Base-by-base conservation (phyloP, 2,888 invertebrate species). In the Pegoplata infirma region DNA sequence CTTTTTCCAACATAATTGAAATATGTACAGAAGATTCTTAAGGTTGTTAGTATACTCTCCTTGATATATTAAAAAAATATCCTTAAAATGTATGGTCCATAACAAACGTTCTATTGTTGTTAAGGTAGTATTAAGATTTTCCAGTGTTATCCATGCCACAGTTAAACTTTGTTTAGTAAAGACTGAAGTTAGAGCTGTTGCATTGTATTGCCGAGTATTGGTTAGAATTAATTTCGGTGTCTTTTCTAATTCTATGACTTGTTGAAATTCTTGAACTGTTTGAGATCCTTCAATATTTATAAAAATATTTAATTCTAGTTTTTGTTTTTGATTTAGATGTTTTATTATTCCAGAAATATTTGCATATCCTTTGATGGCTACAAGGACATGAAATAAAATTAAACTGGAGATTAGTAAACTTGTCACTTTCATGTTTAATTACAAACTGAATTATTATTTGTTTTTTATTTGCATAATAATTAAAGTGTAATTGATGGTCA, bases 1-100 rank as follows among this genome's bases (percentile, higher is more conserved):
- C 56, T 84, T 80, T 1, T 36, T 63, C 81, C 83, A 85, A 17
- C 82, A 84, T 14, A 77, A 58, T 6, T 49, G 6, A 25, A 85
- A 85, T 32, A 12, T 10, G 2, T 7, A 10, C 16, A 17, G n/a
- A 2, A 12, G 12, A 12, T 4, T 5, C 3, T 49, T 10, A 1
- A 1, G 3, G 2, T 21, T 19, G 5, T 2, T 5, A 19, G 12
- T 4, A 0, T 16, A 53, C 23, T 7, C 5, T 7, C 4, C 1
- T 10, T 40, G n/a, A 8, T 44, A 53, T 4, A 51, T 28, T 21
- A 19, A 53, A 40, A 56, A 59, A 12, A 80, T 73, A 46, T 64
- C 40, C 5, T 59, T 66, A 21, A 49, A 61, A 25, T 80, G 76
- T 8, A 64, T 21, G 8, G 44, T n/a, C 76, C 80, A 80, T 16